Evolutionary conservation across 2,797 vertebrate genomes (phyloP).

Genomic region (Mormyrus proboscirostris): DNA sequence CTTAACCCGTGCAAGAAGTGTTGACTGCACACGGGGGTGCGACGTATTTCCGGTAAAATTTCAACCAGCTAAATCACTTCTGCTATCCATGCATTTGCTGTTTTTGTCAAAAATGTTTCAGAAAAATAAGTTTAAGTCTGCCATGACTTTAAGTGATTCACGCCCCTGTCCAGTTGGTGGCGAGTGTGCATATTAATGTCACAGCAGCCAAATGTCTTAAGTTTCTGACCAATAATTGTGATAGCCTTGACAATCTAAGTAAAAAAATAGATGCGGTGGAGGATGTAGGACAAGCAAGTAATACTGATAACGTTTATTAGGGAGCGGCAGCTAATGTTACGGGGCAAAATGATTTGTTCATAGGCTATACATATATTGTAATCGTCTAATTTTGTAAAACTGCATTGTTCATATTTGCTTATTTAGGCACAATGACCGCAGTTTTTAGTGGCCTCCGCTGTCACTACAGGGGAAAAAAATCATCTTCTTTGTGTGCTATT

Average conservation of each 20-base stretch:
- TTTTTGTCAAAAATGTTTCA: background rate
- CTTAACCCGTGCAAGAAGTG: background rate
- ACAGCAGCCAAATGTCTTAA: background rate
- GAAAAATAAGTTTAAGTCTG: background rate
- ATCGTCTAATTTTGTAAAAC: background rate
- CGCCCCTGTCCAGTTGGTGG: background rate
- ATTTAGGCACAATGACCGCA: background rate
- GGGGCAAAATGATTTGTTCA: background rate
- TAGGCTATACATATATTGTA: background rate
- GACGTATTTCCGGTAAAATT: background rate
- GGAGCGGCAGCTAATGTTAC: background rate
- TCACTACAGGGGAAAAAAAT: background rate
- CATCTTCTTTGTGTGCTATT: background rate
- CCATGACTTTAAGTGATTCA: background rate
- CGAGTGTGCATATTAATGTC: background rate
- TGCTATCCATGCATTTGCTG: background rate
- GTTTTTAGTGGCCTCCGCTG: background rate
- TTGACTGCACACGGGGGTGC: background rate
- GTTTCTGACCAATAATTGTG: background rate
- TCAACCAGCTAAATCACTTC: background rate
- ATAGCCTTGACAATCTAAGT: background rate
- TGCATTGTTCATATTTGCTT: background rate
- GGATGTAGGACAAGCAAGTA: background rate
- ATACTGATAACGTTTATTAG: background rate
- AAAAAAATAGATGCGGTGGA: background rate